phyloP scores from a whole-genome alignment of 2,888 invertebrate genomes.

The Poecilobothrus nobilitatus region DNA sequence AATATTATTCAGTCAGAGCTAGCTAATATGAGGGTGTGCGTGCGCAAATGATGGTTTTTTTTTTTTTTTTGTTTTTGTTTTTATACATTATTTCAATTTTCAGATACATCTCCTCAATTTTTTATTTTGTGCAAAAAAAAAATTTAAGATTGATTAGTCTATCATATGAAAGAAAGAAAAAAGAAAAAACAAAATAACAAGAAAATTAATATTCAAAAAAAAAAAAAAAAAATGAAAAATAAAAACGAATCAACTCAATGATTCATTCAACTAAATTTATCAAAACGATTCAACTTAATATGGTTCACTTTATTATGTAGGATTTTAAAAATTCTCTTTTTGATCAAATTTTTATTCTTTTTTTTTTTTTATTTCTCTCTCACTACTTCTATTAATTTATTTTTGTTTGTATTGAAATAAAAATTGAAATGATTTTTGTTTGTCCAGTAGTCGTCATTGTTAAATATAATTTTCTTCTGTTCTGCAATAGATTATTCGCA shows the following conservation, averaged over 20 bases:
- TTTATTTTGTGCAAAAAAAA: not conserved
- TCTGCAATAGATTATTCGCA: too few relatives aligned
- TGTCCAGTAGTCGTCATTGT: too few relatives aligned
- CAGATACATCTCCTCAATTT: not conserved
- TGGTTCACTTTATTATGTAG: not conserved
- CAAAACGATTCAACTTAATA: constrained; percentile 4
- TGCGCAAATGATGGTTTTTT: not conserved
- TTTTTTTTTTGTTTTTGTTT: not conserved
- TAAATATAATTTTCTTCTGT: too few relatives aligned
- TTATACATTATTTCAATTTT: not conserved
- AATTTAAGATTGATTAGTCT: constrained; percentile 4
- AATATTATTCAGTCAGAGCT: not conserved
- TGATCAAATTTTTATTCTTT: too few relatives aligned
- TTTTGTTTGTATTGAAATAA: too few relatives aligned
- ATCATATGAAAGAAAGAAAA: not conserved
- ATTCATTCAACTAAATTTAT: constrained; percentile 1
- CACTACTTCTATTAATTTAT: too few relatives aligned
- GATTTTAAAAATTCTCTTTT: not conserved
- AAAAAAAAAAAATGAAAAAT: not conserved
- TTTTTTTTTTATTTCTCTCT: too few relatives aligned
- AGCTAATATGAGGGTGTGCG: not conserved
- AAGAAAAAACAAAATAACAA: not conserved
- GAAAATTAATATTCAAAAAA: not conserved
- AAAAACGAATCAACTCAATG: not conserved
- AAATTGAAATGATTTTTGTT: too few relatives aligned